phyloP scores from a whole-genome alignment of 2,797 vertebrate species.

The Oreochromis grahami region DNA sequence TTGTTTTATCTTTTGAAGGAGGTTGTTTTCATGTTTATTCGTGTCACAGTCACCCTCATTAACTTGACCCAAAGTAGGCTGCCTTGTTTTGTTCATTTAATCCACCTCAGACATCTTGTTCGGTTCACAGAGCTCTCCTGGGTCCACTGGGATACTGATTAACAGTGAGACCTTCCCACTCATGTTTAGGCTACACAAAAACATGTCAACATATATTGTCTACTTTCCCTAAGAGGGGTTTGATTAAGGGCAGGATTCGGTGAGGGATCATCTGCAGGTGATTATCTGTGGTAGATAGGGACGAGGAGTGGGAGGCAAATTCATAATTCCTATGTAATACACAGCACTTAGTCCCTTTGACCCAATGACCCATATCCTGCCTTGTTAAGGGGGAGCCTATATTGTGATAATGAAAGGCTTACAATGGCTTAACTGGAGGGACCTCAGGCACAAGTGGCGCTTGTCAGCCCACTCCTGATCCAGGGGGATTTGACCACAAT shows the following conservation, averaged over 20 bases:
- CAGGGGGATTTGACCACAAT: slow-evolving; percentile 62
- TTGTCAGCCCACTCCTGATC: slow-evolving; percentile 64
- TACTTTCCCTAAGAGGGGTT: slow-evolving; percentile 51
- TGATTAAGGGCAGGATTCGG: slow-evolving; percentile 55
- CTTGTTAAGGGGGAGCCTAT: slow-evolving; percentile 56
- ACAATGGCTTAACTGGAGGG: slow-evolving; percentile 72
- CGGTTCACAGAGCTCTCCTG: neutral
- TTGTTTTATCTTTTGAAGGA: neutral
- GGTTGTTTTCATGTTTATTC: neutral
- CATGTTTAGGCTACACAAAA: slow-evolving; percentile 26
- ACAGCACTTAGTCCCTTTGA: slow-evolving; percentile 61
- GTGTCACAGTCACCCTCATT: neutral
- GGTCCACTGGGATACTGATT: slow-evolving; percentile 14
- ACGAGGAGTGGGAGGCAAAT: slow-evolving; percentile 20
- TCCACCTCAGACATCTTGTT: slow-evolving; percentile 1
- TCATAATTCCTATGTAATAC: slow-evolving; percentile 71
- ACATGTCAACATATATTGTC: slow-evolving; percentile 33
- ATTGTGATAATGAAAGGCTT: slow-evolving; percentile 67
- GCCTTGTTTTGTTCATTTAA: slow-evolving; percentile 9
- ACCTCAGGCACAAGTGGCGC: slow-evolving; percentile 64
- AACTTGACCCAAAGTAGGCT: neutral
- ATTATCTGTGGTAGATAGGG: slow-evolving; percentile 52
- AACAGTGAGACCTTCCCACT: neutral
- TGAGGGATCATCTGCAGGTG: slow-evolving; percentile 62
- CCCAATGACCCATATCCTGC: slow-evolving; percentile 73